Percentiles rank a stretch among this genome's conserved stretches.
Evolutionary conservation across 2,888 invertebrate genomes (phyloP).

Genomic region (Lycia hirtaria): DNA sequence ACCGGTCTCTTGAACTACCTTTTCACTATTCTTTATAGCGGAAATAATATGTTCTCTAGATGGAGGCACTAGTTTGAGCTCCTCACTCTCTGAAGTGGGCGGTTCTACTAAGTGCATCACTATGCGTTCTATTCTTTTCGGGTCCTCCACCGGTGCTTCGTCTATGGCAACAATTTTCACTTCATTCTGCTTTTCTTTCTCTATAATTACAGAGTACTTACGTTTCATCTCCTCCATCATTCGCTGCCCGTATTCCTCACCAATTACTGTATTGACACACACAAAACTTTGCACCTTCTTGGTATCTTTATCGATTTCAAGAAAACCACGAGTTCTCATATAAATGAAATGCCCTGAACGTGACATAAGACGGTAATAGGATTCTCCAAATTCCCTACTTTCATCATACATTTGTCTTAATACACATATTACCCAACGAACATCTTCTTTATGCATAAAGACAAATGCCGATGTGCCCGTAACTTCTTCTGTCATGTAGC

Average conservation of each 20-base stretch:
- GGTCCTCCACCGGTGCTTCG: constrained; percentile 88
- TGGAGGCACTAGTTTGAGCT: constrained; percentile 73
- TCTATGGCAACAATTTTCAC: constrained; percentile 55
- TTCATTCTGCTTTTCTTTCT: constrained; percentile 74
- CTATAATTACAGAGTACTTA: constrained; percentile 89
- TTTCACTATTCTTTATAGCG: constrained; percentile 79
- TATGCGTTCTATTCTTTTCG: constrained; percentile 88
- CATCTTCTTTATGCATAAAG: constrained; percentile 96
- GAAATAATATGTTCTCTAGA: constrained; percentile 79
- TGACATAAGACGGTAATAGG: constrained; percentile 93
- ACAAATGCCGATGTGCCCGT: constrained; percentile 94
- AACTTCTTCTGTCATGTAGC: constrained; percentile 95
- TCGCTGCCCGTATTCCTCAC: constrained; percentile 90
- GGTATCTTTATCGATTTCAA: constrained; percentile 91
- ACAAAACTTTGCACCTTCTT: constrained; percentile 94
- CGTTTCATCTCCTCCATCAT: constrained; percentile 92
- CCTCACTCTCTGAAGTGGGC: constrained; percentile 66
- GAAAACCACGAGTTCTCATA: constrained; percentile 92
- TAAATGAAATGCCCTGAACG: constrained; percentile 94
- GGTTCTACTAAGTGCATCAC: constrained; percentile 87
- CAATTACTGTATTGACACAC: constrained; percentile 92
- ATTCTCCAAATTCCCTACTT: constrained; percentile 92
- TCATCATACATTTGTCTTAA: constrained; percentile 95
- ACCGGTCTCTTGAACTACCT: constrained; percentile 75
- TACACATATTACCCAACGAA: constrained; percentile 94